A percentile compares a stretch with the other conserved stretches of the same genome.
Evolutionary conservation across 2,888 invertebrate species (phyloP).

Genomic region (Endotricha flammealis): DNA sequence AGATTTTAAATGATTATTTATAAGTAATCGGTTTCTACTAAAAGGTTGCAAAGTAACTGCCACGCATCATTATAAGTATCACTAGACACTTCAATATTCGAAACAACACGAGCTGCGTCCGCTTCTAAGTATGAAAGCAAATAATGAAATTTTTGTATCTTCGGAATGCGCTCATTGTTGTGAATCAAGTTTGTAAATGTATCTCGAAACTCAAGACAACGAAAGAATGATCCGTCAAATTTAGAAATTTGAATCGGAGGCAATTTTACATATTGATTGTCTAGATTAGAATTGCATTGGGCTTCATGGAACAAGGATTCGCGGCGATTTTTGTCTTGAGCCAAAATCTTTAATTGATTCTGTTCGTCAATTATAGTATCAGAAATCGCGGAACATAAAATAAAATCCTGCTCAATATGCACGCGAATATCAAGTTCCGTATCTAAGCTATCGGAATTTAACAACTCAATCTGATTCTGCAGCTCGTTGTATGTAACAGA

Average conservation of each 20-base stretch:
- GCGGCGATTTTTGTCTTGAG: not conserved
- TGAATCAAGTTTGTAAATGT: conserved; percentile 20
- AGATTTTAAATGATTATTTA: too few species aligned
- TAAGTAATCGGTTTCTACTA: too few species aligned
- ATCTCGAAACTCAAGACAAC: conserved; percentile 23
- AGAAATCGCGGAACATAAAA: too few species aligned
- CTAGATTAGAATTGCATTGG: not conserved
- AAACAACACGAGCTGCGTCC: conserved; percentile 17
- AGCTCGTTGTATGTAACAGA: too few species aligned
- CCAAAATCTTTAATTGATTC: not conserved
- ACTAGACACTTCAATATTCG: conserved; percentile 16
- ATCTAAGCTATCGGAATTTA: too few species aligned
- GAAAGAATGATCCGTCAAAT: conserved; percentile 20
- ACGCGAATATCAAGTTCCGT: too few species aligned
- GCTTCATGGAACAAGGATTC: not conserved
- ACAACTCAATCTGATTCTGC: too few species aligned
- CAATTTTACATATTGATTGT: not conserved
- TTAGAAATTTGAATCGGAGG: conserved; percentile 16
- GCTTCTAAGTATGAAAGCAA: conserved; percentile 20
- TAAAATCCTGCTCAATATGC: too few species aligned
- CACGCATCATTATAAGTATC: conserved; percentile 20
- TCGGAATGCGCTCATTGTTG: conserved; percentile 6
- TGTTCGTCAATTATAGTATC: too few species aligned
- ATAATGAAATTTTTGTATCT: conserved; percentile 6
- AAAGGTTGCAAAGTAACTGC: conserved; percentile 17